phyloP scores from a whole-genome alignment of 1,140 invertebrate genomes.

The Calliopsis andreniformis region DNA sequence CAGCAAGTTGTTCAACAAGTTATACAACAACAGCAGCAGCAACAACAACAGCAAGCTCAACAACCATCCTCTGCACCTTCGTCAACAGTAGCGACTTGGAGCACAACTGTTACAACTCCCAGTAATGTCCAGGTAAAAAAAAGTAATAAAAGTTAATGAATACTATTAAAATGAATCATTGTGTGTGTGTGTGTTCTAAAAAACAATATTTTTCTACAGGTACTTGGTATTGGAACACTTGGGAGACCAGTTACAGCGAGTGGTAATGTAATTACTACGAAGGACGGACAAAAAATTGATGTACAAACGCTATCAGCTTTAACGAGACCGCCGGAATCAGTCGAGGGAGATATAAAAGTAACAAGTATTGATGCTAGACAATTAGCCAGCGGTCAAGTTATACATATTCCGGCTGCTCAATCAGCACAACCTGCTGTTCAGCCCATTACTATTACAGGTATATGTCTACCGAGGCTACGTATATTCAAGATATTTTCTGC shows the following conservation, averaged over 20 bases:
- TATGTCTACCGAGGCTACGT: not conserved
- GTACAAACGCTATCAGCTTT: conserved; percentile 75
- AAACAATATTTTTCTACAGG: conserved; percentile 59
- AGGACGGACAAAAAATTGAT: conserved; percentile 80
- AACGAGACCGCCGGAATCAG: conserved; percentile 71
- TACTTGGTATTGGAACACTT: conserved; percentile 76
- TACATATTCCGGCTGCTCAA: conserved; percentile 79
- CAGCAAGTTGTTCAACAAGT: conserved; percentile 75
- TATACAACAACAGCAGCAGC: conserved; percentile 75
- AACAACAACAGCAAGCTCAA: conserved; percentile 81
- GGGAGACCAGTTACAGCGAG: conserved; percentile 67
- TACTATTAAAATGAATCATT: not conserved
- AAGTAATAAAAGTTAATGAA: not conserved
- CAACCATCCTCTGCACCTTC: conserved; percentile 79
- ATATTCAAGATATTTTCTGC: not conserved
- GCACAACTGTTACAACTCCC: conserved; percentile 72
- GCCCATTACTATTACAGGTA: conserved; percentile 84
- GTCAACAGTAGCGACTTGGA: conserved; percentile 77
- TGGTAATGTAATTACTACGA: conserved; percentile 75
- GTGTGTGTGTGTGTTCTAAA: conserved; percentile 16
- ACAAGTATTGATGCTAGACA: conserved; percentile 79
- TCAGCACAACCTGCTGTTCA: conserved; percentile 77
- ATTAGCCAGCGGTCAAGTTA: conserved; percentile 77
- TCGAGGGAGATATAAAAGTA: conserved; percentile 76
- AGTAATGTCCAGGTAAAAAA: conserved; percentile 77